Evolutionary conservation across 2,113 vertebrate species (phyloP), one percentile per base, ranked within the genome.

Genomic region (Phoxinus phoxinus): DNA sequence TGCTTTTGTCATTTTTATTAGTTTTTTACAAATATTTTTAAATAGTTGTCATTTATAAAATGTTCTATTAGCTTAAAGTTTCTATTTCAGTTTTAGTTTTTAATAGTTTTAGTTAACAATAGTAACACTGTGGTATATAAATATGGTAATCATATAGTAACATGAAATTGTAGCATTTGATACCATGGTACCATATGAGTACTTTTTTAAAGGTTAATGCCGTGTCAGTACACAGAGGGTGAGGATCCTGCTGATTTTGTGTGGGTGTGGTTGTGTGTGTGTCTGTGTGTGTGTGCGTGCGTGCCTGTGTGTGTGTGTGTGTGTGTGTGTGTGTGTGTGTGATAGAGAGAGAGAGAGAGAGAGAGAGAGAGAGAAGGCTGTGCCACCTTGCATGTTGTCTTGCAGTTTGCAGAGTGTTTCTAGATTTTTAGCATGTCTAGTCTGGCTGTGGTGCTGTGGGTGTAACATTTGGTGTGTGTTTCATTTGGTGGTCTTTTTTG

Each of bases 201-300:
- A 75, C n/a, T 27, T 75, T 27, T 41, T 12, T 12, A 17, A 48
- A 25, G 6, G 8, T 51, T 77, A 56, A 6, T 77, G 48, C 5
- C 17, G 17, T 21, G 23, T 13, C 15, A 61, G 71, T 46, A 51
- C 82, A 87, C 10, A 48, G 41, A 90, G 89, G 93, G 91, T 92
- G 93, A 93, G 88, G 94, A 93, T 89, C 88, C 91, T 94, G 92
- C 88, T 92, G 93, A 87, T 90, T 84, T 51, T 78, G 81, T 46
- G 79, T 76, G 48, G 11, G 84, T 51, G 63, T 88, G 83, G 83
- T 79, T 88, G 88, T 67, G 88, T 83, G 48, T n/a, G 74, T 84
- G 53, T 69, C 48, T 58, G 37, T 35, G 13, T 59, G 27, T 59
- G 4, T 67, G 44, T 76, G 85, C 81, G 84, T 89, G 79, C 67